phyloP scores from a whole-genome alignment of 92 coral and sea anemone species.

The Paramuricea clavata region DNA sequence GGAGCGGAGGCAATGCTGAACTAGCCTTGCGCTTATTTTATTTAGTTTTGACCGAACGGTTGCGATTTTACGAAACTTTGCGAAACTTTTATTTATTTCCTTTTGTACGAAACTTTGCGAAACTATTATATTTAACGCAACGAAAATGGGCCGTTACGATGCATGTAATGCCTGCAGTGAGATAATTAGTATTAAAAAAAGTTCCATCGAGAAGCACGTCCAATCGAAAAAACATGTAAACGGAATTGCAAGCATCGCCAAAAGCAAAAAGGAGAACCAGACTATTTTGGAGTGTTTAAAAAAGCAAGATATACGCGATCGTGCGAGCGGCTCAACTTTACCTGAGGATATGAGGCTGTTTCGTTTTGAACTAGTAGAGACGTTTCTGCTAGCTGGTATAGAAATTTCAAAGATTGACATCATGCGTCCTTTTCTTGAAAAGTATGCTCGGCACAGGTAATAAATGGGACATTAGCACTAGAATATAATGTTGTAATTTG shows the following conservation, averaged over 20 bases:
- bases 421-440: constrained; percentile 39
- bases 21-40: too few relatives aligned
- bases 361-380: constrained; percentile 60
- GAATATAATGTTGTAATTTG: too few relatives aligned
- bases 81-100: too few relatives aligned
- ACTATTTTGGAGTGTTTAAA: constrained; percentile 47
- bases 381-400: too few relatives aligned
- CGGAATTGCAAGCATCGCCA: neutral
- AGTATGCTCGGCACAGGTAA: constrained; percentile 20
- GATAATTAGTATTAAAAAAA: neutral
- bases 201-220: constrained; percentile 33
- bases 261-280: constrained; percentile 30
- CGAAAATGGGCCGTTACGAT: too few relatives aligned
- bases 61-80: too few relatives aligned
- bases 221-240: constrained; percentile 14
- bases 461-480: neutral
- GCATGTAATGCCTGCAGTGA: constrained; percentile 56
- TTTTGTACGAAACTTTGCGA: too few relatives aligned
- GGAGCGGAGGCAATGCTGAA: too few relatives aligned
- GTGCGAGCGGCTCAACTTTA: constrained; percentile 58
- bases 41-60: too few relatives aligned
- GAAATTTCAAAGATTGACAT: constrained; percentile 10
- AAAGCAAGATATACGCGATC: constrained; percentile 62
- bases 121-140: too few relatives aligned
- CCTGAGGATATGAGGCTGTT: constrained; percentile 57